phyloP scores from a whole-genome alignment of 2,113 vertebrate genomes.

The Cervus canadensis region DNA sequence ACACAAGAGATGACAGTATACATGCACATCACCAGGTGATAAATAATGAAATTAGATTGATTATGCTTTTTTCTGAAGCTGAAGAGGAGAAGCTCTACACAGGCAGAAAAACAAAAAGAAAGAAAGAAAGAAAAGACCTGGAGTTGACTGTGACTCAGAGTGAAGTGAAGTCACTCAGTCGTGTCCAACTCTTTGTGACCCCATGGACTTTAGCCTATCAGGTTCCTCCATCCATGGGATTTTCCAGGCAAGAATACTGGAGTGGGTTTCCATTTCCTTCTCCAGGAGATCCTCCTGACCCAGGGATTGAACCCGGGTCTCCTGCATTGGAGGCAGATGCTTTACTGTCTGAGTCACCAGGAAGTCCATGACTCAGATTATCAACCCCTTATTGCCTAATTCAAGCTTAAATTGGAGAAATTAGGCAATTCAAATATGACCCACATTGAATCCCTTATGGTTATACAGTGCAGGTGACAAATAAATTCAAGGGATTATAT shows the following conservation, averaged over 20 bases:
- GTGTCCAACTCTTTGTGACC: fast-evolving
- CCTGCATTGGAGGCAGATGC: not conserved
- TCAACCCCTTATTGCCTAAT: not conserved
- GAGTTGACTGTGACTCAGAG: not conserved
- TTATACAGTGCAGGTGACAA: not conserved
- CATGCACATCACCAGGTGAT: not conserved
- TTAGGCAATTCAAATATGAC: not conserved
- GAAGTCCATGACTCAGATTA: not conserved
- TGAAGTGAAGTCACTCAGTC: not conserved
- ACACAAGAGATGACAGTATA: not conserved
- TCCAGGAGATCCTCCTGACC: not conserved
- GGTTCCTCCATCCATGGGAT: not conserved
- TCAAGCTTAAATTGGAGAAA: not conserved
- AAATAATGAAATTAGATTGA: not conserved
- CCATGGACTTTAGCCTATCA: not conserved
- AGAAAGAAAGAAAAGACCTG: not conserved
- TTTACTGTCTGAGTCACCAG: not conserved
- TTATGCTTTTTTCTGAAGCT: not conserved
- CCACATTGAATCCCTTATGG: not conserved
- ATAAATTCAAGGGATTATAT: not conserved
- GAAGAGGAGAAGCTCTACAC: not conserved
- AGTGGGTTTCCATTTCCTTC: not conserved
- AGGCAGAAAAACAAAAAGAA: not conserved
- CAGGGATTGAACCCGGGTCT: not conserved
- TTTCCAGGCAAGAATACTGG: not conserved